Percentiles rank a stretch among this genome's conserved stretches.
These are phyloP conservation scores for Orcinus orca DNA, from an alignment of 2,113 vertebrate species.

Conservation along the genomic window DNA sequence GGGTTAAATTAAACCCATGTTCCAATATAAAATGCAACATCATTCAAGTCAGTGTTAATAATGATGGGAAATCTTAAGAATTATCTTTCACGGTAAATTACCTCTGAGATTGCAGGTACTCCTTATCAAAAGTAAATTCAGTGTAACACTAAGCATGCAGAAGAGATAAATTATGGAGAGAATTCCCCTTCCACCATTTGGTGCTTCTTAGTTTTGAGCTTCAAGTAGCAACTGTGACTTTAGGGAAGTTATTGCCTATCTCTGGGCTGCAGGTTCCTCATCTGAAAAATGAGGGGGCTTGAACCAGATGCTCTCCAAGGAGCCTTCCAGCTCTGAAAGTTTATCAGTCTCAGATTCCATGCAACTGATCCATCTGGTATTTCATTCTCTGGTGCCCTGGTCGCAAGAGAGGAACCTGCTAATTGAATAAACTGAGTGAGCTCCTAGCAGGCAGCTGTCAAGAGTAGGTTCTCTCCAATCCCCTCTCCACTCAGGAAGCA, in stretches of 20 bases:
- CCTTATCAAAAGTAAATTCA: slow-evolving; percentile 69
- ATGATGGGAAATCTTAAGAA: slow-evolving; percentile 65
- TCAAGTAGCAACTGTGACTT: slow-evolving; percentile 41
- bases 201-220: slow-evolving; percentile 24
- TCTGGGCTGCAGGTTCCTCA: slow-evolving; percentile 46
- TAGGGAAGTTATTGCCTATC: slow-evolving; percentile 51
- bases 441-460: not conserved
- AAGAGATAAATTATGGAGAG: slow-evolving; percentile 50
- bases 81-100: slow-evolving; percentile 75
- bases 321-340: slow-evolving; percentile 49
- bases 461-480: not conserved
- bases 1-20: slow-evolving; percentile 73
- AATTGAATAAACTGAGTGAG: slow-evolving; percentile 55
- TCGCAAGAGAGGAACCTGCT: slow-evolving; percentile 41
- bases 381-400: slow-evolving; percentile 47
- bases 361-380: slow-evolving; percentile 55
- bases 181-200: not conserved
- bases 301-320: slow-evolving; percentile 41
- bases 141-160: slow-evolving; percentile 29
- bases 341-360: slow-evolving; percentile 52
- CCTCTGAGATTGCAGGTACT: slow-evolving; percentile 64
- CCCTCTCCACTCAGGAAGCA: not conserved
- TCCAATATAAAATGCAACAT: slow-evolving; percentile 59
- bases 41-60: slow-evolving; percentile 70
- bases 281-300: slow-evolving; percentile 48